phyloP scores from a whole-genome alignment of 1,140 invertebrate genomes.

The Diploscapter pachys region DNA sequence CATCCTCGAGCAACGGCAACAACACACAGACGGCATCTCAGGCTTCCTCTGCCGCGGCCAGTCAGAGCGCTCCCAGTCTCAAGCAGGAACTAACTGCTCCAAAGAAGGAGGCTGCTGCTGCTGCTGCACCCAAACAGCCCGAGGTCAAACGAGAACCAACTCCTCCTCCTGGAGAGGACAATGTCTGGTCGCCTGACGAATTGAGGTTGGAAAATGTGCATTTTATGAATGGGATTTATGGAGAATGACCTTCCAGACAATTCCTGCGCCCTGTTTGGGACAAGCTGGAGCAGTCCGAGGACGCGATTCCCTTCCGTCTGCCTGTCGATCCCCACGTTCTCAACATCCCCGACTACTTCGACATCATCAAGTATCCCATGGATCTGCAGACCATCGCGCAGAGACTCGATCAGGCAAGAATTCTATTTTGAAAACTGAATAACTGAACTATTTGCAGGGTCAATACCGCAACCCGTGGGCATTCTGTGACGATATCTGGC shows the following conservation, averaged over 20 bases:
- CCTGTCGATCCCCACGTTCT: constrained; percentile 79
- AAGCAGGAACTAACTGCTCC: constrained; percentile 40
- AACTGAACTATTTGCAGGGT: constrained; percentile 53
- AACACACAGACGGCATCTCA: no score
- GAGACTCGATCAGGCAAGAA: constrained; percentile 76
- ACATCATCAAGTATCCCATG: constrained; percentile 96
- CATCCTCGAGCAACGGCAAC: no score
- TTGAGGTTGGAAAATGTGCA: no score
- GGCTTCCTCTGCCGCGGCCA: background rate
- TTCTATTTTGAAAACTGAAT: no score
- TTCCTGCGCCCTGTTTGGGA: constrained; percentile 90
- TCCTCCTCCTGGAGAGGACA: constrained; percentile 33
- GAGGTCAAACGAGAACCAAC: constrained; percentile 40
- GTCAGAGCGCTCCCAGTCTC: constrained; percentile 14
- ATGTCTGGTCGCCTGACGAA: background rate
- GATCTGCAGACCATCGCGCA: constrained; percentile 86
- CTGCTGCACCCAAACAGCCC: constrained; percentile 1
- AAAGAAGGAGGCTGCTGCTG: constrained; percentile 43
- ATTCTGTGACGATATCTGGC: constrained; percentile 98
- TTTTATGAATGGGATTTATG: no score
- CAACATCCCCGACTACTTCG: constrained; percentile 79
- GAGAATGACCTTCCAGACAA: constrained; percentile 52
- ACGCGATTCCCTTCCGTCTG: constrained; percentile 85
- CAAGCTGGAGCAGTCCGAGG: constrained; percentile 86
- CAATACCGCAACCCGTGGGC: constrained; percentile 94